Conservation (phyloP, 1,140 invertebrate species). For the Procambarus virginalis region DNA sequence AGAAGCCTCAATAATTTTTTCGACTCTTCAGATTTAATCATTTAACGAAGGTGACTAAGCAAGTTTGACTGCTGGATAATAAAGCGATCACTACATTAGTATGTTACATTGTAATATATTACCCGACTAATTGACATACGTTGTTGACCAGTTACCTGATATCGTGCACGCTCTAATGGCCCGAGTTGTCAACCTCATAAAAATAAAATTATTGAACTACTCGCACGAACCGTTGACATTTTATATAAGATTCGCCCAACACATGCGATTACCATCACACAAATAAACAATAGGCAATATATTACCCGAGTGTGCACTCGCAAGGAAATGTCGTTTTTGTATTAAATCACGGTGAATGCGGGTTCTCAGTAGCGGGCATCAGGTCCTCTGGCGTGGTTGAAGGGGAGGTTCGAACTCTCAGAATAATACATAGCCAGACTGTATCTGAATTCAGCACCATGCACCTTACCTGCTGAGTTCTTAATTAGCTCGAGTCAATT, state of each 20-base stretch:
- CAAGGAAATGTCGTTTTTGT: too few relatives aligned
- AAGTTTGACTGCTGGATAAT: neutral
- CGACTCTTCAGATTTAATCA: too few relatives aligned
- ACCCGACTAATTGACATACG: neutral
- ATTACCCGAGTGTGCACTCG: too few relatives aligned
- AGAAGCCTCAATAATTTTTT: too few relatives aligned
- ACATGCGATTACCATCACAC: neutral
- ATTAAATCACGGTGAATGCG: too few relatives aligned
- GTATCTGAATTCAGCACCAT: neutral
- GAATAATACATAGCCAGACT: neutral
- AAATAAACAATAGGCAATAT: neutral
- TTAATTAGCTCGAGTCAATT: slow-evolving; percentile 13
- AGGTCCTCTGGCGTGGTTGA: too few relatives aligned
- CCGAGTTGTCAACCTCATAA: neutral
- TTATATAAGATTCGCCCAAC: neutral
- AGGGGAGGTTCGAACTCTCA: neutral
- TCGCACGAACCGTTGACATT: neutral
- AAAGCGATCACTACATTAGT: neutral
- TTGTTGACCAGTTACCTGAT: neutral
- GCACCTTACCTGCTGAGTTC: slow-evolving; percentile 4
- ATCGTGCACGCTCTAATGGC: neutral
- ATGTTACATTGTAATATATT: neutral
- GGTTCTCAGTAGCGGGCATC: too few relatives aligned
- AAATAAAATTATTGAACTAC: neutral
- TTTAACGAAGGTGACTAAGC: neutral